Evolutionary conservation across 1,140 invertebrate genomes (phyloP), one percentile per base, ranked within the genome.

Genomic region (Bombus waltoni): DNA sequence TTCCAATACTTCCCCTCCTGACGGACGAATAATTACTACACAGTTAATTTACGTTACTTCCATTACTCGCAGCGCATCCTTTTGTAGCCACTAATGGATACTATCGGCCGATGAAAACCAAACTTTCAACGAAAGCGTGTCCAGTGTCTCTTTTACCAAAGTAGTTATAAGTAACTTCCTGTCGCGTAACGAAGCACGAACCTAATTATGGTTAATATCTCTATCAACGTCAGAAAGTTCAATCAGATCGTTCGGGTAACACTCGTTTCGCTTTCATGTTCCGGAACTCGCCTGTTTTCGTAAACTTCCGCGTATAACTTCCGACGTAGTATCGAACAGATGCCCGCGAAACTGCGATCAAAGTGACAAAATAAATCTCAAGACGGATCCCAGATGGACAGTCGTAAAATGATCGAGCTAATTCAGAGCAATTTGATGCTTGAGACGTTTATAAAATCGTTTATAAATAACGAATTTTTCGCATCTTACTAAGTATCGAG

Each of bases 41-140:
- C 38, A 71, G 38, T 40, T 38, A 71, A 71, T 71, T 71, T 71
- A 42, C 38, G 38, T 42, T 71, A 15, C 38, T 42, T 40, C 25
- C 70, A 28, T 42, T 42, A 71, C 25, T 28, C 13, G 9, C 28
- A 35, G 35, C 28, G 40, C 28, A 42, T 71, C 38, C 38, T 38
- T 53, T 53, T 53, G n/a, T 42, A 38, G 13, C 35, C 22, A 40
- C 8, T 65, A 65, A 77, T 32, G 57, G 38, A 77, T 42, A 65
- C 13, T 38, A 15, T 9, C 28, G 38, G 38, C 28, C 28, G 42
- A 62, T 40, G 38, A 42, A 25, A 42, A 42, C 15, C 35, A 65
- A 77, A 59, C 15, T 77, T 65, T 32, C 57, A 77, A 77, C 62
- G 57, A 40, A 77, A 77, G 35, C 18, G 47, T 53, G 47, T 53